Base-by-base conservation (phyloP, 1,140 invertebrate genomes). In the Lucilia sericata region DNA sequence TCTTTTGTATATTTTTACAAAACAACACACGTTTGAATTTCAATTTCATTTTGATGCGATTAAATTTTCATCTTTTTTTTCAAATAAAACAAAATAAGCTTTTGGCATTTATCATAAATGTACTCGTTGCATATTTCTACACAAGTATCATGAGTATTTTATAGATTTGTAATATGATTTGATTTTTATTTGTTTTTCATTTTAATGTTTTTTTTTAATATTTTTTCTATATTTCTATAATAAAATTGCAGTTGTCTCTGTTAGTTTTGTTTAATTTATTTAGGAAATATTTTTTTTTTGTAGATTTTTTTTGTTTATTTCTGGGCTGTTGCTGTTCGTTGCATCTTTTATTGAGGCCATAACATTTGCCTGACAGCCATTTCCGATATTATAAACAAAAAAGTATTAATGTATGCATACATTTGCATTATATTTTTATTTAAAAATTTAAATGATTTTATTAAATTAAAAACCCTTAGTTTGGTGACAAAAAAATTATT, bases 241-340 rank as follows among this genome's bases (percentile, higher is more conserved):
- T 70, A 21, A 9, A 60, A 25, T 25, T 70, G 13, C 51, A 55
- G 13, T 42, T 17, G 51, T 55, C 17, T n/a, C 13, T 55, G 65
- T 70, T 70, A 12, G 21, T 70, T 70, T 70, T 70, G 65, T 21
- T 70, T 25, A 21, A 70, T 70, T 70, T 70, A 70, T 70, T 70
- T 70, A 21, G 19, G 65, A 70, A 70, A 70, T 70, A 9, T 70
- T 70, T 70, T 21, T 8, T 55, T 1, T 51, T n/a, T n/a, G n/a
- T n/a, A n/a, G n/a, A 51, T 21, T 70, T 70, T 70, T 9, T 21
- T 70, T 25, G 21, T n/a, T 17, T 60, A n/a, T 60, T 60, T n/a
- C 14, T 14, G n/a, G 13, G 5, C 5, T 60, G 17, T 60, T 60
- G 55, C 55, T 60, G n/a, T 60, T 60, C 5, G 42, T 42, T 42